These are phyloP conservation scores for Radopholus similis DNA, from an alignment of 1,140 invertebrate species.

Conservation along the genomic window DNA sequence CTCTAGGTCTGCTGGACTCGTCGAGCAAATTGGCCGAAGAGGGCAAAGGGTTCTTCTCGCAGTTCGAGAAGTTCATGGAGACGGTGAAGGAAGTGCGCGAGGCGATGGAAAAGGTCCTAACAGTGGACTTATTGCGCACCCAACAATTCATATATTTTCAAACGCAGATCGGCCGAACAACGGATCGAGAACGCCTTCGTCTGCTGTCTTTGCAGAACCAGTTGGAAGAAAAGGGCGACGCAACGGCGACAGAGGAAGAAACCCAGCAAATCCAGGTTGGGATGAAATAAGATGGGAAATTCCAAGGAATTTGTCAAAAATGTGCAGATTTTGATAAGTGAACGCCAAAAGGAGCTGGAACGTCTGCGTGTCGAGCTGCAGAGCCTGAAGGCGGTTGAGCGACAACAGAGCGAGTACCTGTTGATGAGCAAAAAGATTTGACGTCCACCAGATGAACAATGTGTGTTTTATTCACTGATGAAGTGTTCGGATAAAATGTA, in stretches of 20 bases:
- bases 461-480: no score
- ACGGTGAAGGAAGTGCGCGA: constrained; percentile 1
- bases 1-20: constrained; percentile 3
- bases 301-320: background rate
- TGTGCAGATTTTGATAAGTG: constrained; percentile 7
- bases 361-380: constrained; percentile 1
- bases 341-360: constrained; percentile 13
- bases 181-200: constrained; percentile 5
- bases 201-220: constrained; percentile 9
- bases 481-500: no score
- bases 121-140: background rate
- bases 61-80: constrained; percentile 6
- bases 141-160: no score
- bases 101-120: constrained; percentile 13
- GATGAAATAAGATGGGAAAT: background rate
- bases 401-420: constrained; percentile 11
- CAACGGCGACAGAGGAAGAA: background rate
- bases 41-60: constrained; percentile 2
- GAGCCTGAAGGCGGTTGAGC: constrained; percentile 7
- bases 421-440: constrained; percentile 11
- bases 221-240: background rate
- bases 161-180: background rate
- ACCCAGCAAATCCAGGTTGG: background rate
- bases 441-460: background rate
- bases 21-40: constrained; percentile 1